Conservation (phyloP, 1,140 invertebrate genomes). For the Harpegnathos saltator region DNA sequence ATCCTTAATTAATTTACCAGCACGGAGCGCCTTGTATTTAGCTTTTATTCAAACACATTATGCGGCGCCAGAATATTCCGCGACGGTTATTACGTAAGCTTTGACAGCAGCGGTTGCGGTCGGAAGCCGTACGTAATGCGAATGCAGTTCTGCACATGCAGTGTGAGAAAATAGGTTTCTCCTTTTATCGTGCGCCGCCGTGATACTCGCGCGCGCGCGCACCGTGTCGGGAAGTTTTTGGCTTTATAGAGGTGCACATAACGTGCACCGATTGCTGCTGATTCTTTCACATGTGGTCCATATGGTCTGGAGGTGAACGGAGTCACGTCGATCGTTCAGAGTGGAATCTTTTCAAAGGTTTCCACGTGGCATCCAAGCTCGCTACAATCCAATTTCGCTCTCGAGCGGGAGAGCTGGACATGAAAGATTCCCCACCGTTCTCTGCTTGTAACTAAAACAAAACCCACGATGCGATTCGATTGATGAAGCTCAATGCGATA, state of each 20-base stretch:
- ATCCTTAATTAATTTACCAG: background rate
- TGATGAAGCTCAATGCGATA: constrained; percentile 48
- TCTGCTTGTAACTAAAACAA: constrained; percentile 53
- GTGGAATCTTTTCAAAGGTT: constrained; percentile 47
- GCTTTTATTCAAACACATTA: background rate
- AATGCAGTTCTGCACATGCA: background rate
- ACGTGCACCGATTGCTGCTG: constrained; percentile 8
- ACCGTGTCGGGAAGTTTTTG: constrained; percentile 9
- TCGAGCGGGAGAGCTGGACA: constrained; percentile 23
- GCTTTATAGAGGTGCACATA: constrained; percentile 13
- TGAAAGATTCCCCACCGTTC: constrained; percentile 43
- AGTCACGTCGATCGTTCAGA: constrained; percentile 35
- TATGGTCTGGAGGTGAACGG: constrained; percentile 9
- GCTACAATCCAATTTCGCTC: constrained; percentile 59
- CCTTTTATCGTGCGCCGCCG: background rate
- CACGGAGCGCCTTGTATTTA: background rate
- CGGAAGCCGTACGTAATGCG: background rate
- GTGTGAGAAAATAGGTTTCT: background rate
- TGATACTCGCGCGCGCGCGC: background rate
- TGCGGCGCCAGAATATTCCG: background rate
- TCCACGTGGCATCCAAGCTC: constrained; percentile 42
- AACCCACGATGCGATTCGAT: constrained; percentile 43
- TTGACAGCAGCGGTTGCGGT: background rate
- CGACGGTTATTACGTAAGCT: constrained; percentile 3
- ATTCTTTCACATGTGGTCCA: constrained; percentile 42